Evolutionary conservation across 2,797 vertebrate genomes (phyloP).

Genomic region (Megalops cyprinoides): DNA sequence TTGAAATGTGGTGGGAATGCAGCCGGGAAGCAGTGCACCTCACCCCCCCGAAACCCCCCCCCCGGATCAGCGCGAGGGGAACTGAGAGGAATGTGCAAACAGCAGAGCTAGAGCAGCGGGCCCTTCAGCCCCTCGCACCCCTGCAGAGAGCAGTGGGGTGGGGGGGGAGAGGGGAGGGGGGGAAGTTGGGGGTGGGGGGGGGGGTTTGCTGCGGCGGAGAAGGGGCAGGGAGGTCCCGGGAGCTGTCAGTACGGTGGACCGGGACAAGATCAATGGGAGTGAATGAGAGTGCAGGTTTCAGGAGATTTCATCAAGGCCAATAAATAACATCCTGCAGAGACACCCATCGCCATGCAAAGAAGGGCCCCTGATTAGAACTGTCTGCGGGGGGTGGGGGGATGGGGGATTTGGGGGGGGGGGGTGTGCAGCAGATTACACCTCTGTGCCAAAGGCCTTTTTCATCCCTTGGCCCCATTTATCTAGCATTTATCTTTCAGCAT

Average conservation of each 20-base stretch:
- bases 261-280: slow-evolving; percentile 76
- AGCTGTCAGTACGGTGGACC: slow-evolving; percentile 55
- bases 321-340: slow-evolving; percentile 79
- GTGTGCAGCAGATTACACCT: slow-evolving; percentile 34
- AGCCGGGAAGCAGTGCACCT: background rate
- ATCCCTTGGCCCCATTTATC: slow-evolving; percentile 71
- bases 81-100: background rate
- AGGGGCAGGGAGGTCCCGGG: slow-evolving; percentile 32
- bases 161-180: slow-evolving; percentile 23
- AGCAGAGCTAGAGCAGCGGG: slow-evolving; percentile 25
- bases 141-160: slow-evolving; percentile 6
- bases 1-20: background rate
- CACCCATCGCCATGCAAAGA: slow-evolving; percentile 45
- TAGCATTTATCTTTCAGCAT: slow-evolving; percentile 60
- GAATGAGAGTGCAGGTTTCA: slow-evolving; percentile 72
- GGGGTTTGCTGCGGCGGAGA: background rate
- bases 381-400: slow-evolving; percentile 29
- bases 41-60: too few species aligned
- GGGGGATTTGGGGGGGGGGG: background rate
- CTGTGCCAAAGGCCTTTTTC: slow-evolving; percentile 49
- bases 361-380: slow-evolving; percentile 65
- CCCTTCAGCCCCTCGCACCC: slow-evolving; percentile 5
- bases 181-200: background rate
- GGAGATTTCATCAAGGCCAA: slow-evolving; percentile 73
- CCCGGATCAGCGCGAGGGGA: too few species aligned